These are phyloP conservation scores for Nyctalus aviator DNA, from an alignment of 2,797 vertebrate genomes.

Conservation along the genomic window DNA sequence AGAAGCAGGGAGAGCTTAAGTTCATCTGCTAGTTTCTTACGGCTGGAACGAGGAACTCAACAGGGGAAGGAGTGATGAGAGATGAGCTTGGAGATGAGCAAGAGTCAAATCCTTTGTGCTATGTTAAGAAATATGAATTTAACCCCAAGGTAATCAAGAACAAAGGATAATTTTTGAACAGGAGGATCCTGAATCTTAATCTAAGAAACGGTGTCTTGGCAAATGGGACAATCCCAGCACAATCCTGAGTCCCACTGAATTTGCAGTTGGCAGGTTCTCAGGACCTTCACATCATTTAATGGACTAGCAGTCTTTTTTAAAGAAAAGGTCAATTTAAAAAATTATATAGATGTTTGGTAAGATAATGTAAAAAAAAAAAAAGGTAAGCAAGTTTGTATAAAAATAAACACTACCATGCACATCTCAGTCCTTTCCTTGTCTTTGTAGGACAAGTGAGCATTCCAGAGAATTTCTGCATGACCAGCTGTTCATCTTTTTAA, in stretches of 20 bases:
- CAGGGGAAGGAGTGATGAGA: background rate
- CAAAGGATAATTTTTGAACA: slow-evolving; percentile 34
- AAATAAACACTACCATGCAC: background rate
- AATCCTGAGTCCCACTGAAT: background rate
- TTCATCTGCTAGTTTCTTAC: background rate
- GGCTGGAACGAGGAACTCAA: background rate
- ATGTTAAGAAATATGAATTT: background rate
- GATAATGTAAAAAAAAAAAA: background rate
- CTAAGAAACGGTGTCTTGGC: too few species aligned
- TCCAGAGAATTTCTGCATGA: slow-evolving; percentile 64
- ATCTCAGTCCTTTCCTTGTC: background rate
- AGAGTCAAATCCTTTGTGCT: background rate
- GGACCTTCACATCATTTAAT: slow-evolving; percentile 25
- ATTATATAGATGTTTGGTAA: background rate
- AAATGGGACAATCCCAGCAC: background rate
- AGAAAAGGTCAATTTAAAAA: background rate
- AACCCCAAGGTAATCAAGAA: background rate
- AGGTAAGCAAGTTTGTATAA: background rate
- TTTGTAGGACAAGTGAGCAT: slow-evolving; percentile 61
- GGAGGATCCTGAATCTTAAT: background rate
- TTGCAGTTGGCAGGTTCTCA: background rate
- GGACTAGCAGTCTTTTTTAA: background rate
- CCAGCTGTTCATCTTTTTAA: slow-evolving; percentile 69
- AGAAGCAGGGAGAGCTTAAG: background rate
- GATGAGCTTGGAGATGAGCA: background rate